Evolutionary conservation across 1,140 invertebrate genomes (phyloP), one percentile per base, ranked within the genome.

Genomic region (Magallana gigas): DNA sequence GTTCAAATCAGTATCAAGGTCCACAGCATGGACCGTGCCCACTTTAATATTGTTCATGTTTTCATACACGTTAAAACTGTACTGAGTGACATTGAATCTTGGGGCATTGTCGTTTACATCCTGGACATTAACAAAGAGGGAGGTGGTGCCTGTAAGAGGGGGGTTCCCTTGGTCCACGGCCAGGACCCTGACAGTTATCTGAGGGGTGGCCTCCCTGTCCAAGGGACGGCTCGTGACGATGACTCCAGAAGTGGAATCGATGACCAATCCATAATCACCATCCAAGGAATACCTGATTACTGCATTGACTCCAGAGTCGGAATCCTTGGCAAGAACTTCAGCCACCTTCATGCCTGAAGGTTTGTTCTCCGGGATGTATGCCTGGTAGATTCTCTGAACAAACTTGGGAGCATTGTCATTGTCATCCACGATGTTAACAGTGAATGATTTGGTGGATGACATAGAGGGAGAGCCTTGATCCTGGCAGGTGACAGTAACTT

Each of bases 321-420:
- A 97, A 95, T 99, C 98, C 48, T 97, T 97, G 0, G 98, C 98
- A 81, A 97, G 97, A 71, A 99, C 97, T 97, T 98, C 96, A 2
- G 93, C 98, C 97, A 60, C 98, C 97, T 93, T 98, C 62, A 88
- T 98, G 93, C 98, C 98, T 88, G 98, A 97, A 88, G 97, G 97
- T 64, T 98, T 97, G 94, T 99, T 98, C 95, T 99, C 98, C 1
- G 97, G 96, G 12, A 99, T 96, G 1, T 97, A 97, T 2, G 98
- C 97, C 16, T 84, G 97, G 95, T 99, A 99, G 6, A 97, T 96
- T 89, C 97, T 97, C 92, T 98, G 97, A 92, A 97, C 97, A 94
- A 99, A 99, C 85, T 98, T 96, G 12, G 98, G 98, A 83, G 97
- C 97, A 94, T 99, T 99, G 95, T 99, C 98, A 94, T 99, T 99